phyloP scores from a whole-genome alignment of 2,888 invertebrate genomes.

The Stenodema calcarata region DNA sequence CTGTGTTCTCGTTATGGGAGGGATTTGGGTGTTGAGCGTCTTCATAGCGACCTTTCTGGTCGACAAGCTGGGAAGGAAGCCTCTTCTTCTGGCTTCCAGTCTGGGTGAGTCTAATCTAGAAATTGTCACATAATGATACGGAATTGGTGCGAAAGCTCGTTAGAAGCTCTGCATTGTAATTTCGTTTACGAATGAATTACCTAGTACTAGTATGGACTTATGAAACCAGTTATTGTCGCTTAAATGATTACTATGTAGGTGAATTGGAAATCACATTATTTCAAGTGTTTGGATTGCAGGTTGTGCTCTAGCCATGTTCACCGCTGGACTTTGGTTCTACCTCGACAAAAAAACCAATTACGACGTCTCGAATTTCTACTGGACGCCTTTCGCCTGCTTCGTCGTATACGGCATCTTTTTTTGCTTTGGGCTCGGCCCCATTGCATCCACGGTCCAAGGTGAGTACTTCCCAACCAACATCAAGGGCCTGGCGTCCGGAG shows the following conservation, averaged over 20 bases:
- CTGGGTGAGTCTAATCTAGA: constrained; percentile 7
- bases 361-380: constrained; percentile 50
- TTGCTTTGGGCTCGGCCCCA: constrained; percentile 68
- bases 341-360: constrained; percentile 34
- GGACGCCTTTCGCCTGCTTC: constrained; percentile 52
- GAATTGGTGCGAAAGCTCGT: too few species aligned
- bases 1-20: constrained; percentile 55
- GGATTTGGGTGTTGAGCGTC: constrained; percentile 51
- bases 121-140: too few species aligned
- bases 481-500: constrained; percentile 68
- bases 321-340: constrained; percentile 53
- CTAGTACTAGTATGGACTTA: too few species aligned
- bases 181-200: too few species aligned
- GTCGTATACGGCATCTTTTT: constrained; percentile 61
- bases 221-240: too few species aligned
- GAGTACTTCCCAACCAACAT: constrained; percentile 72
- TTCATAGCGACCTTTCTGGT: constrained; percentile 52
- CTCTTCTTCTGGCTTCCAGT: constrained; percentile 54
- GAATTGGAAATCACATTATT: not conserved
- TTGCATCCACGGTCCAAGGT: constrained; percentile 70
- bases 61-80: constrained; percentile 55
- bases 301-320: constrained; percentile 46
- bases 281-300: constrained; percentile 10
- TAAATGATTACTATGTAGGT: not conserved
- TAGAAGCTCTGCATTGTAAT: too few species aligned